phyloP scores from a whole-genome alignment of 1,140 invertebrate genomes.

The Lordiphosa clarofinis region DNA sequence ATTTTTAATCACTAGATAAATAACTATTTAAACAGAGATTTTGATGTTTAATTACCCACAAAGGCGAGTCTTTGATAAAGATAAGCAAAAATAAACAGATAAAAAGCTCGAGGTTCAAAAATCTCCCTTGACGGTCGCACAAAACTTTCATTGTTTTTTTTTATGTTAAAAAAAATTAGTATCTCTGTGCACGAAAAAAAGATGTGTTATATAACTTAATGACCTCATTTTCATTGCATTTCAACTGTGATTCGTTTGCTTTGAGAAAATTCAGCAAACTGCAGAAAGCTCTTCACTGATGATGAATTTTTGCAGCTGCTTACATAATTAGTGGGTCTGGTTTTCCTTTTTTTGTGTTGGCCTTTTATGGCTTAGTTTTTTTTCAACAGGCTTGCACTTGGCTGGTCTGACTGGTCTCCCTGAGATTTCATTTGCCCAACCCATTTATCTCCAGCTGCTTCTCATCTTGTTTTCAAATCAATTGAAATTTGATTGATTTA shows the following conservation, averaged over 20 bases:
- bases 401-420: conserved; percentile 14
- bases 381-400: conserved; percentile 1
- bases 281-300: conserved; percentile 20
- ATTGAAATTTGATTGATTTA: conserved; percentile 35
- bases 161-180: too few relatives aligned
- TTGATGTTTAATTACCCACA: conserved; percentile 1
- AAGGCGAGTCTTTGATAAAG: conserved; percentile 1
- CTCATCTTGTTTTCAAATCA: conserved; percentile 23
- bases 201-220: conserved; percentile 34
- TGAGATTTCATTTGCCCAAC: conserved; percentile 35
- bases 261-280: conserved; percentile 34
- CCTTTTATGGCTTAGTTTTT: conserved; percentile 6
- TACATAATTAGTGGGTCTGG: conserved; percentile 12
- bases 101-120: too few relatives aligned
- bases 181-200: too few relatives aligned
- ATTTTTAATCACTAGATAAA: background rate
- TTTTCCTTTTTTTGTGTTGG: conserved; percentile 3
- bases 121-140: background rate
- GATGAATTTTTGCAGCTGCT: conserved; percentile 27
- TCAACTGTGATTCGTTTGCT: conserved; percentile 35
- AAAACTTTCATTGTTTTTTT: background rate
- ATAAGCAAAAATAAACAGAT: too few relatives aligned
- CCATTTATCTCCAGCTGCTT: conserved; percentile 12
- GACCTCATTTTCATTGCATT: conserved; percentile 48
- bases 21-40: background rate